Conservation (phyloP, 2,888 invertebrate genomes). For the Drosophila nigricruria region DNA sequence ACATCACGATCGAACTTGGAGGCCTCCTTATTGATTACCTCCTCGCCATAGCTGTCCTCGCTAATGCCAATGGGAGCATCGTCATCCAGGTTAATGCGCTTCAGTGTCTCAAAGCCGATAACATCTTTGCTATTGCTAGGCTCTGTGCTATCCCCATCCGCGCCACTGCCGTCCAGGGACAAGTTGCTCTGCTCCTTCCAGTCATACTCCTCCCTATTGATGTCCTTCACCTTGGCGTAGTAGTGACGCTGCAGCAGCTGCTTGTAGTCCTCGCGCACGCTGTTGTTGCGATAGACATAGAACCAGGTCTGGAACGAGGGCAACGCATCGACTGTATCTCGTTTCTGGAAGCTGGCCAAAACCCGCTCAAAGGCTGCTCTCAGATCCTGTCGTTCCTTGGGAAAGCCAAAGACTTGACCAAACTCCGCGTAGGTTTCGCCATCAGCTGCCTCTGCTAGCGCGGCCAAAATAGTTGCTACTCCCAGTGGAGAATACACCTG, state of each 20-base stretch:
- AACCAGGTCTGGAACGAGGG: constrained; percentile 89
- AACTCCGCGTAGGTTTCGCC: constrained; percentile 88
- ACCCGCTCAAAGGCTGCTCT: constrained; percentile 77
- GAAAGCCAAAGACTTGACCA: constrained; percentile 87
- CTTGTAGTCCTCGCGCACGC: constrained; percentile 88
- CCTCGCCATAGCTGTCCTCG: constrained; percentile 74
- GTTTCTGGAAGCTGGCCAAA: constrained; percentile 74
- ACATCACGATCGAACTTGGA: constrained; percentile 85
- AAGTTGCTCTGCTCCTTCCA: constrained; percentile 78
- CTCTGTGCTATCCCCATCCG: constrained; percentile 45
- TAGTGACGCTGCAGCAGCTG: constrained; percentile 87
- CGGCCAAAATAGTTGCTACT: constrained; percentile 88
- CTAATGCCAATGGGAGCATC: constrained; percentile 42
- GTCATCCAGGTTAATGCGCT: constrained; percentile 79
- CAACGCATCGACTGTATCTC: constrained; percentile 61
- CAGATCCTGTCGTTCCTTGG: constrained; percentile 85
- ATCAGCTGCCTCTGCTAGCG: constrained; percentile 88
- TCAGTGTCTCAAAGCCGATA: constrained; percentile 84
- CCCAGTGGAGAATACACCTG: constrained; percentile 89
- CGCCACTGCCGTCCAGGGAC: constrained; percentile 36
- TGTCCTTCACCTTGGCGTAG: constrained; percentile 87
- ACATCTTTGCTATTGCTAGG: constrained; percentile 84
- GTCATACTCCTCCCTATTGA: constrained; percentile 78
- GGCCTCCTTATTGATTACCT: constrained; percentile 79
- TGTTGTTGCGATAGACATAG: constrained; percentile 89